These are phyloP conservation scores for Oscheius sp. DNA, from an alignment of 2,888 invertebrate genomes.

Conservation along the genomic window DNA sequence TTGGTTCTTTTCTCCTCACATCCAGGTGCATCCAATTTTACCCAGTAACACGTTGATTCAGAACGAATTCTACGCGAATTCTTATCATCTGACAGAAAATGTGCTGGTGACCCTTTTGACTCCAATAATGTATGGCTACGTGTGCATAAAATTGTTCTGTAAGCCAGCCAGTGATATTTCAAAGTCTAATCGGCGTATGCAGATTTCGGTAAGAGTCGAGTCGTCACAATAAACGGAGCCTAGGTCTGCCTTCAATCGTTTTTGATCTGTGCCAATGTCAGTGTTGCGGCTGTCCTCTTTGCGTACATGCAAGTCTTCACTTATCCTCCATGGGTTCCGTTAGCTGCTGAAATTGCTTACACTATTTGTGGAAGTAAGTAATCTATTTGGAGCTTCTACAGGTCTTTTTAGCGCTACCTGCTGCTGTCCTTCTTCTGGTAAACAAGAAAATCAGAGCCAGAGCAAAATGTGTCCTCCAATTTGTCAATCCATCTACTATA, in stretches of 20 bases:
- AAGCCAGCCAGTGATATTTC: background rate
- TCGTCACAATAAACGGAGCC: background rate
- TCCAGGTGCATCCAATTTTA: background rate
- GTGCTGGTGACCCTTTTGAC: slow-evolving; percentile 3
- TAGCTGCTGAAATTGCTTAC: slow-evolving; percentile 23
- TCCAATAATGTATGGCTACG: slow-evolving; percentile 16
- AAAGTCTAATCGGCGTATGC: background rate
- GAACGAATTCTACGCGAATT: background rate
- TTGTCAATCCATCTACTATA: too few relatives aligned
- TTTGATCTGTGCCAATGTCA: background rate
- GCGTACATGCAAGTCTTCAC: slow-evolving; percentile 25
- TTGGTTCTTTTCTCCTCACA: slow-evolving; percentile 24
- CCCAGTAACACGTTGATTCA: background rate
- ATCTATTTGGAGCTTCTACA: background rate
- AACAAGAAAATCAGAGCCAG: slow-evolving; percentile 7
- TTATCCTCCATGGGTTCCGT: slow-evolving; percentile 23
- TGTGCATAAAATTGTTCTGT: background rate
- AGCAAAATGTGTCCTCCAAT: background rate
- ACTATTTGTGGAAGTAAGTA: slow-evolving; percentile 27
- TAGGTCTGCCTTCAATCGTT: slow-evolving; percentile 24
- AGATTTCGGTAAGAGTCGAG: background rate
- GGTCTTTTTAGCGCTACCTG: slow-evolving; percentile 17
- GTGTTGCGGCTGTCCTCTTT: slow-evolving; percentile 18
- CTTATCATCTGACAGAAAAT: slow-evolving; percentile 17
- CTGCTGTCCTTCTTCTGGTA: slow-evolving; percentile 20